Base-by-base conservation (phyloP, 92 coral and sea anemone species). In the Scolanthus callimorphus region DNA sequence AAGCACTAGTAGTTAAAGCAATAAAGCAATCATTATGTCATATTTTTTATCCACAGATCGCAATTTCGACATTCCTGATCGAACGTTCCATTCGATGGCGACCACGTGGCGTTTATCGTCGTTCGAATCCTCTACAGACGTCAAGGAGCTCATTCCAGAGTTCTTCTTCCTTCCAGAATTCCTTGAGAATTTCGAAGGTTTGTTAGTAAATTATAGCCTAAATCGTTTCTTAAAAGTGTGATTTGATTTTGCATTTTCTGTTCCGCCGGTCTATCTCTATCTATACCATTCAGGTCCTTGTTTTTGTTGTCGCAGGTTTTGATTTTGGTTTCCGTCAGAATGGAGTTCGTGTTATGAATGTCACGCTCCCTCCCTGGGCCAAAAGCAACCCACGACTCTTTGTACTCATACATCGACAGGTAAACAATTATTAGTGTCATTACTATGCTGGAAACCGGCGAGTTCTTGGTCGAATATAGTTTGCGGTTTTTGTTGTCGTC, bases 91-190 rank as follows among this genome's bases (percentile, higher is more conserved):
- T 81, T 90, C 98, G 46, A 76, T 92, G 81, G 96, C 78, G 48
- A 92, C 98, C 10, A 88, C 98, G 24, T 92, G 98, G 98, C 88
- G 95, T 34, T 79, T 92, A 23, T 92, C 98, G 1, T 92, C 98
- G 43, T 88, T 67, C 59, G 96, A 90, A 17, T 92, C 98, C 17
- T 81, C 98, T 6, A 90, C 98, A 22, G 98, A 92, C 55, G 98
- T 92, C 31, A 92, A 92, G 39, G 98, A 92, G 44, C 75, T 92
- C 22, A 88, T 84, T 28, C 98, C 98, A 8, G 98, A 92, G 73
- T 92, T 92, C 79, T 92, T 92, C 69, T 84, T 92, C 57, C 84
- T 92, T 8, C 96, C 98, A 1, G 94, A 92, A 29, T 92, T 92
- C 60, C 92, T 92, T 4, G 90, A 84, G 39, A 92, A 92, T 68